Conservation (phyloP, 2,888 invertebrate genomes). For the Eupsilia transversa region DNA sequence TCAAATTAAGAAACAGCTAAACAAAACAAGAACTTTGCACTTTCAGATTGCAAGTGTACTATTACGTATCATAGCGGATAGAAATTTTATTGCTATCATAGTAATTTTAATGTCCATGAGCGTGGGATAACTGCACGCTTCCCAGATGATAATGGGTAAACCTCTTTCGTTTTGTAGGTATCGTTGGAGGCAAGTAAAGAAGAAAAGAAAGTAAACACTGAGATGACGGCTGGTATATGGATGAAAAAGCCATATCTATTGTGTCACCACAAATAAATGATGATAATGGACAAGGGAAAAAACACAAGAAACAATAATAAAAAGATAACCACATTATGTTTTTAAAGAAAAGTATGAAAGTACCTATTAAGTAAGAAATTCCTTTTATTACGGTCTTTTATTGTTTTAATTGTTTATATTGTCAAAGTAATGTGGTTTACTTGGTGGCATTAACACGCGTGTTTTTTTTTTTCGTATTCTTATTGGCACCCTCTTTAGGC, state of each 20-base stretch:
- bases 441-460: no score
- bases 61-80: constrained; percentile 43
- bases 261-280: not conserved
- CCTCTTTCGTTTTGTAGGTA: not conserved
- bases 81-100: constrained; percentile 44
- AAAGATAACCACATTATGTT: no score
- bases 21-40: constrained; percentile 31
- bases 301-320: not conserved
- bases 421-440: no score
- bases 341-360: no score
- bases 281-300: not conserved
- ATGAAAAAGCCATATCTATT: not conserved
- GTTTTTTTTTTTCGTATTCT: no score
- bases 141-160: constrained; percentile 6
- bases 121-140: constrained; percentile 12
- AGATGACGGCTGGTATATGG: not conserved
- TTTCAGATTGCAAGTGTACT: constrained; percentile 30
- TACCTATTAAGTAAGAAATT: no score
- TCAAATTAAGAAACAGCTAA: constrained; percentile 37
- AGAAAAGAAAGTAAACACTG: not conserved
- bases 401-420: no score
- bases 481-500: no score
- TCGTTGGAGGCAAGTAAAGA: not conserved
- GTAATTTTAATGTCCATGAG: constrained; percentile 34
- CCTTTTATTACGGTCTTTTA: no score